A percentile compares a stretch with the other conserved stretches of the same genome.
Conservation (phyloP, 1,140 invertebrate species). For the Drosophila guanche region DNA sequence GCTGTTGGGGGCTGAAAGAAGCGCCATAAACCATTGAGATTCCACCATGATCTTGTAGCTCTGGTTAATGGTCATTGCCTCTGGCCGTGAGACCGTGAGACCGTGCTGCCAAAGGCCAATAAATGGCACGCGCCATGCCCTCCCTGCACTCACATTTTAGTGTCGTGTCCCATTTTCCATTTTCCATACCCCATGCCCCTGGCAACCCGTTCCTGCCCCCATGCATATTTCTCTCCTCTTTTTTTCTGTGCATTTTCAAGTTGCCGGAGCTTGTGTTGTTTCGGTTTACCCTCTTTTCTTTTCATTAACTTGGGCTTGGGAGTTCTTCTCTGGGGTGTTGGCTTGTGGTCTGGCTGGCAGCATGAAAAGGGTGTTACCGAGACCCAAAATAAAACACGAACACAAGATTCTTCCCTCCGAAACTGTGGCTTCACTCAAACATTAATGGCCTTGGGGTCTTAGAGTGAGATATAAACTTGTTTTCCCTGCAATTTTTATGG, state of each 20-base stretch:
- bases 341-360: slow-evolving; percentile 24
- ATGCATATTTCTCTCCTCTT: slow-evolving; percentile 5
- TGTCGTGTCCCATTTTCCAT: slow-evolving; percentile 2
- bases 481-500: not conserved
- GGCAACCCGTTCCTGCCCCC: no score
- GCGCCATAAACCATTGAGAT: not conserved
- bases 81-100: no score
- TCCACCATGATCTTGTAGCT: slow-evolving; percentile 20
- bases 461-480: slow-evolving; percentile 17
- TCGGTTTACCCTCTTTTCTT: slow-evolving; percentile 19
- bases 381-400: slow-evolving; percentile 37
- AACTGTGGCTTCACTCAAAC: slow-evolving; percentile 10
- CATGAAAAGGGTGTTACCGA: slow-evolving; percentile 51
- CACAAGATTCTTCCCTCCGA: slow-evolving; percentile 4
- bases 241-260: slow-evolving; percentile 37
- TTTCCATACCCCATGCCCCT: not conserved
- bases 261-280: slow-evolving; percentile 13
- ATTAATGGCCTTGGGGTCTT: slow-evolving; percentile 20
- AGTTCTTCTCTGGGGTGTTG: slow-evolving; percentile 16
- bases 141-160: slow-evolving; percentile 28
- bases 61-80: slow-evolving; percentile 54
- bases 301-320: slow-evolving; percentile 47
- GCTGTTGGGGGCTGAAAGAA: not conserved
- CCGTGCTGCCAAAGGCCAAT: slow-evolving; percentile 51
- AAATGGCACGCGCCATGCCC: slow-evolving; percentile 57